Conservation (phyloP, 2,797 vertebrate genomes). For the Phyllotis vaccarum region DNA sequence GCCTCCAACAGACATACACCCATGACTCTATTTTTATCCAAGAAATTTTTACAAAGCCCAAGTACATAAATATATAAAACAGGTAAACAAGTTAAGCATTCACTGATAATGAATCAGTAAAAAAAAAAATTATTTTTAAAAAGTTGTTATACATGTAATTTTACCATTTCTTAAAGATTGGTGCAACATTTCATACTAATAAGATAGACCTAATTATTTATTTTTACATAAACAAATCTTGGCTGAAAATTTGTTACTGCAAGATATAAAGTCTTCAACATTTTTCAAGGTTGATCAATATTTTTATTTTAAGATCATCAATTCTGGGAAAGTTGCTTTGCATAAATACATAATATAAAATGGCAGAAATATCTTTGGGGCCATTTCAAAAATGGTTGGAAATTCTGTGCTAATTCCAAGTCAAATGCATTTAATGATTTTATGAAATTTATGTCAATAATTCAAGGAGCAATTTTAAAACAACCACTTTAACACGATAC, state of each 20-base stretch:
- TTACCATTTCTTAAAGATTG: not conserved
- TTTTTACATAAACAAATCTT: not conserved
- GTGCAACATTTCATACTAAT: not conserved
- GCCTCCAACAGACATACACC: not conserved
- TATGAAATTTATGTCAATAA: not conserved
- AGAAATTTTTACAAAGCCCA: not conserved
- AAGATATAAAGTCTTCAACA: not conserved
- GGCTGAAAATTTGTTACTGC: not conserved
- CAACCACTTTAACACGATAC: not conserved
- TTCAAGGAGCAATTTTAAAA: not conserved
- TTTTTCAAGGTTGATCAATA: slow-evolving; percentile 19
- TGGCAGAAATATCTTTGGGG: not conserved
- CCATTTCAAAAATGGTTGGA: not conserved
- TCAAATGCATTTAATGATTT: not conserved
- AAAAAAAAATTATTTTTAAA: not conserved
- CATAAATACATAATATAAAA: slow-evolving; percentile 9
- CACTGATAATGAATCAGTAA: not conserved
- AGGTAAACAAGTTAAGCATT: not conserved
- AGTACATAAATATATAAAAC: not conserved
- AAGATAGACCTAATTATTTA: not conserved
- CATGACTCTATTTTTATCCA: not conserved
- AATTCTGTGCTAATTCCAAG: not conserved
- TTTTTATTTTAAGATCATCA: slow-evolving; percentile 1
- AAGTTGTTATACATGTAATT: not conserved
- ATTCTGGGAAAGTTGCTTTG: not conserved